Conservation (phyloP, 2,113 vertebrate species). For the Aspidoscelis tigris region DNA sequence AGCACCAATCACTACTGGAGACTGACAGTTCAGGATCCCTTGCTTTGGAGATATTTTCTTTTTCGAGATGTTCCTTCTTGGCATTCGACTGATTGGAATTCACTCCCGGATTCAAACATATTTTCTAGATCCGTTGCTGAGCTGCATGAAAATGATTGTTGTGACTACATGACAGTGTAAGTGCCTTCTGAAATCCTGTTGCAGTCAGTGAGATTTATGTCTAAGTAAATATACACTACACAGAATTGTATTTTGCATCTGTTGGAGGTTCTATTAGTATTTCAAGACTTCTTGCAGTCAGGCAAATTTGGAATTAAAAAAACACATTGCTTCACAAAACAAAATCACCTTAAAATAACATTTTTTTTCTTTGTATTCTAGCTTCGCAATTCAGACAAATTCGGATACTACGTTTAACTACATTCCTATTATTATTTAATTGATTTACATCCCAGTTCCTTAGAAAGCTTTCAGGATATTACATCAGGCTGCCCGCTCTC, state of each 20-base stretch:
- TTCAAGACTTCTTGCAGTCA: too few species aligned
- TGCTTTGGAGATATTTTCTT: conserved; percentile 92
- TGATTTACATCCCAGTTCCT: not conserved
- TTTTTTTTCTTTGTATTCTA: too few species aligned
- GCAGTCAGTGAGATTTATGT: not conserved
- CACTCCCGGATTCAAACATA: conserved; percentile 83
- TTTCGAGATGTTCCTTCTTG: conserved; percentile 86
- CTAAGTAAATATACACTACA: not conserved
- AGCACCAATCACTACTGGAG: conserved; percentile 89
- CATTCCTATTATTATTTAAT: not conserved
- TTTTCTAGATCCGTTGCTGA: conserved; percentile 77
- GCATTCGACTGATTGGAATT: conserved; percentile 87
- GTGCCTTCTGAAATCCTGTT: conserved; percentile 49
- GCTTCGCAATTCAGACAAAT: too few species aligned
- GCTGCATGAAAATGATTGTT: conserved; percentile 55
- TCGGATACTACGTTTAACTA: too few species aligned
- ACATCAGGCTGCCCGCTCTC: not conserved
- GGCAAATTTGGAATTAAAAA: too few species aligned
- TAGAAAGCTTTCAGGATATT: not conserved
- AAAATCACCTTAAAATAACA: too few species aligned
- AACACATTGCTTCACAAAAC: too few species aligned
- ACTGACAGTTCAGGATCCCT: conserved; percentile 83
- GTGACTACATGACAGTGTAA: conserved; percentile 91
- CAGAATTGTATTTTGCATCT: not conserved
- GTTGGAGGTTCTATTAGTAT: too few species aligned